These are phyloP conservation scores for Julus scanicus DNA, from an alignment of 2,888 invertebrate species.

Conservation along the genomic window DNA sequence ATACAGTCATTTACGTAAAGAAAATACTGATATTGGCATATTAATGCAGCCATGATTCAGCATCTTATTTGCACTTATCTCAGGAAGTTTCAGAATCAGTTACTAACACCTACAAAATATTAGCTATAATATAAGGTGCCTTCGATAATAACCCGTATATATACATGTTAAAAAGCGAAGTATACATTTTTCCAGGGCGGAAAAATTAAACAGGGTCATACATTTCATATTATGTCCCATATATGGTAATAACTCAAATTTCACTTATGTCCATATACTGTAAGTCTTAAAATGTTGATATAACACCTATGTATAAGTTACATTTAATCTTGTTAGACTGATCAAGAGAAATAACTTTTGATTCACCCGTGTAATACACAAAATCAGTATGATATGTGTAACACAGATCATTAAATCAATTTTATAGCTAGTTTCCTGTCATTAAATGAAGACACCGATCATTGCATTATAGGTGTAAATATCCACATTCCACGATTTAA, in stretches of 20 bases:
- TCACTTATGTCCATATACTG: too few species aligned
- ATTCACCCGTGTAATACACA: neutral
- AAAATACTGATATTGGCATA: neutral
- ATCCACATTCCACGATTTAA: neutral
- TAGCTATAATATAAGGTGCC: neutral
- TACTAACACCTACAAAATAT: neutral
- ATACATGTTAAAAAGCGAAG: too few species aligned
- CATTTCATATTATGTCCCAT: too few species aligned
- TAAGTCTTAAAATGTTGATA: too few species aligned
- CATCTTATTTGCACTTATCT: neutral
- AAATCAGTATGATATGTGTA: neutral
- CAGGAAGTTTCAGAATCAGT: neutral
- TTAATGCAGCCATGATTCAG: neutral
- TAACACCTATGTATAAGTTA: too few species aligned
- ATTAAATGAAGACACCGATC: slow-evolving; percentile 10
- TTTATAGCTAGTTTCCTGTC: neutral
- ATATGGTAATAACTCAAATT: too few species aligned
- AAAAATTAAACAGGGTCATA: too few species aligned
- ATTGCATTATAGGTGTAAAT: neutral
- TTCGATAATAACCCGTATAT: too few species aligned
- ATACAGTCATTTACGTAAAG: neutral
- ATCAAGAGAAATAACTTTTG: neutral
- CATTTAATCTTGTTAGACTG: too few species aligned
- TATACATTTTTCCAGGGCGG: too few species aligned
- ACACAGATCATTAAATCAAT: neutral